phyloP scores from a whole-genome alignment of 2,888 invertebrate genomes.

The Ferrisia virgata region DNA sequence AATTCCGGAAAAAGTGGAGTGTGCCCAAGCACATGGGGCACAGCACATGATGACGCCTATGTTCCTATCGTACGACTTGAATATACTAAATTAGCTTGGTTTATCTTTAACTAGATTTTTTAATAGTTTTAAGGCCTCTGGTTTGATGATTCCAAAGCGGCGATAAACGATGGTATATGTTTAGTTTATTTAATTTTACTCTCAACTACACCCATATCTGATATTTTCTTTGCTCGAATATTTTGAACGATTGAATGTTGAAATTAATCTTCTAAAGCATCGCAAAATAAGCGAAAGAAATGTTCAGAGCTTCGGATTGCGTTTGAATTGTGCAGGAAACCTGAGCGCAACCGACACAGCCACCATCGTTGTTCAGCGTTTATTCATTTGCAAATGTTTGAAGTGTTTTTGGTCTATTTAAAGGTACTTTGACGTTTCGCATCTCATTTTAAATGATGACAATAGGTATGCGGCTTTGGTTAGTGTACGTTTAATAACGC shows the following conservation, averaged over 20 bases:
- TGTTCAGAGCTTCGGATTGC: not conserved
- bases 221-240: too few relatives aligned
- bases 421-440: constrained; percentile 8
- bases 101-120: too few relatives aligned
- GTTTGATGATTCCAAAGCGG: too few relatives aligned
- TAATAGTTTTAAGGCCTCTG: too few relatives aligned
- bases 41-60: too few relatives aligned
- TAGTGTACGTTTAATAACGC: not conserved
- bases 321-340: not conserved
- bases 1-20: too few relatives aligned
- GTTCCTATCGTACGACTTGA: too few relatives aligned
- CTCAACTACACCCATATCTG: too few relatives aligned
- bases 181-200: too few relatives aligned
- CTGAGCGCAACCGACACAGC: not conserved
- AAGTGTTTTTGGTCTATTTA: constrained; percentile 11
- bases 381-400: constrained; percentile 3
- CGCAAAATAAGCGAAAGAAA: not conserved
- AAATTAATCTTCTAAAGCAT: not conserved
- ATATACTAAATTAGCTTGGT: too few relatives aligned
- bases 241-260: not conserved
- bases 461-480: not conserved
- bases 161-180: too few relatives aligned
- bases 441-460: not conserved
- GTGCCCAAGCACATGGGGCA: too few relatives aligned
- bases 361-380: not conserved